Base-by-base conservation (phyloP, 2,888 invertebrate species). In the Leucophenga montana region DNA sequence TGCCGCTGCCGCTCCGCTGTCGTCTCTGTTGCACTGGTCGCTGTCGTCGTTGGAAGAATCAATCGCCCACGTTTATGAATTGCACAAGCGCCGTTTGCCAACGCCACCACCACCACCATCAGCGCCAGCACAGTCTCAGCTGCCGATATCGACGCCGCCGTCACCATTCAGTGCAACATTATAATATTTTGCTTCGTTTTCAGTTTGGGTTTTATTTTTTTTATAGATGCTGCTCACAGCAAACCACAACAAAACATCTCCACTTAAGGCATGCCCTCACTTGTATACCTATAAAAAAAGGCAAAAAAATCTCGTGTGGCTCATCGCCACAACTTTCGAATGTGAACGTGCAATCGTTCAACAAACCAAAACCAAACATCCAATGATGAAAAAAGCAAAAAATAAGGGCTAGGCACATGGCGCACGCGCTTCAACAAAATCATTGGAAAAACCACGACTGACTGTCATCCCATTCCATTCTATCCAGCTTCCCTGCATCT, bases 51-150 rank as follows among this genome's bases (percentile, higher is more conserved):
- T 39, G 16, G 48, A 66, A 86, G 85, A 86, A 85, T 82, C 83
- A 87, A 85, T 85, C 86, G 87, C 86, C 86, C 87, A 86, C 86
- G 86, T 85, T 86, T 84, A 81, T 85, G 84, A 85, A 84, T 85
- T 83, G 84, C 85, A 68, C 68, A 72, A 70, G 73, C 72, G 73
- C 72, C 68, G 69, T 44, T 64, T 54, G 61, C 61, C 67, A 53
- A 61, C 61, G 67, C 67, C 71, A 22, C 70, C 69, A 69, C 62
- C 73, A 61, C 65, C 68, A 61, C 62, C 75, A 66, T 68, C 75
- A 73, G 69, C 68, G n/a, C n/a, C n/a, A n/a, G 62, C 46, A 70
- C 54, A 57, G 57, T 6, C 27, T 57, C 22, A n/a, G 22, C 22
- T 50, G 18, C 50, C 16, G 79, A 83, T 81, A 81, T 83, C 80